Percentiles rank a stretch among this genome's conserved stretches.
Conservation (phyloP, 2,888 invertebrate genomes). For the Portevinia maculata region DNA sequence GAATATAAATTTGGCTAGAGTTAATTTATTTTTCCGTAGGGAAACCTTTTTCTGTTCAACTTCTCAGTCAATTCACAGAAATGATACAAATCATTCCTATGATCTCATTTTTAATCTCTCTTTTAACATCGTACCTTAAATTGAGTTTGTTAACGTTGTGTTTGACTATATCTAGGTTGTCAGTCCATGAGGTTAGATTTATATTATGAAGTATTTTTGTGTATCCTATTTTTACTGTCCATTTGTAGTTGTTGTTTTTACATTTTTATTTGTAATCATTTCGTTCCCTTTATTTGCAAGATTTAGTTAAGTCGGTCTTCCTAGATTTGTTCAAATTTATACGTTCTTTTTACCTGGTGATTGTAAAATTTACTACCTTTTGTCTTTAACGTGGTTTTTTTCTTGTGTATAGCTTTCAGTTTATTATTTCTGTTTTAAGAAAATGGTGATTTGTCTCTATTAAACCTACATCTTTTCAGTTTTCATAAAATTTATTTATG, state of each 20-base stretch:
- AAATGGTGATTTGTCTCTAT: too few species aligned
- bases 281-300: neutral
- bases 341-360: neutral
- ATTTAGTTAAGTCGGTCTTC: conserved; percentile 2
- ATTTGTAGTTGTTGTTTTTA: conserved; percentile 1
- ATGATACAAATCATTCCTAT: too few species aligned
- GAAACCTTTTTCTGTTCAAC: too few species aligned
- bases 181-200: conserved; percentile 24
- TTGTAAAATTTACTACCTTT: conserved; percentile 6
- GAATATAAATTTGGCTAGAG: too few species aligned
- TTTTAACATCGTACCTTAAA: neutral
- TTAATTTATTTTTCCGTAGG: too few species aligned
- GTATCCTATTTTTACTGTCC: neutral
- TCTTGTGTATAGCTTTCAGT: neutral
- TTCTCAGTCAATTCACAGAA: too few species aligned
- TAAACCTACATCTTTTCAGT: too few species aligned
- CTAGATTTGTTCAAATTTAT: neutral
- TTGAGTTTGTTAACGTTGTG: conserved; percentile 31
- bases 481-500: too few species aligned
- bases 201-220: conserved; percentile 32
- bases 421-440: too few species aligned
- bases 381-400: neutral
- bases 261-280: neutral
- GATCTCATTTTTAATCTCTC: too few species aligned
- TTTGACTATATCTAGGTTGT: conserved; percentile 20